Conservation (phyloP, 2,113 vertebrate genomes). For the Dolichotis patagonum region DNA sequence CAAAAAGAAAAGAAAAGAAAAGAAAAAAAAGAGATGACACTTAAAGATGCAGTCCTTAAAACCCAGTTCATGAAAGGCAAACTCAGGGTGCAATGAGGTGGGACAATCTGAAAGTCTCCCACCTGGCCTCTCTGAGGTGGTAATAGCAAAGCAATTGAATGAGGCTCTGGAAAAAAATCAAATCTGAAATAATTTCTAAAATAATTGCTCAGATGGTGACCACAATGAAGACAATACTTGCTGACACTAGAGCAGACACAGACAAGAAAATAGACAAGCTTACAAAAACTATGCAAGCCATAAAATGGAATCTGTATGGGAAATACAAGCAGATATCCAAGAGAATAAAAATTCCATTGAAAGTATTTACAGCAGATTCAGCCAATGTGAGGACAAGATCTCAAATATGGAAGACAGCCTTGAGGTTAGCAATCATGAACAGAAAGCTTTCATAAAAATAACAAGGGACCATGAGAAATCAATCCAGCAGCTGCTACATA, state of each 20-base stretch:
- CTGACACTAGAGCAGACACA: no score
- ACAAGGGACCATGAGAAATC: background rate
- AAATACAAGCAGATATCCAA: background rate
- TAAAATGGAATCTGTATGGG: no score
- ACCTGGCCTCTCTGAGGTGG: no score
- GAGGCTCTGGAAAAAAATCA: no score
- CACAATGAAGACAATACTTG: background rate
- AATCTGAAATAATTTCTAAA: background rate
- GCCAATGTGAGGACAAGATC: background rate
- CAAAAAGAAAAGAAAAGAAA: no score
- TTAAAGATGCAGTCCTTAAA: no score
- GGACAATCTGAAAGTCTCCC: no score
- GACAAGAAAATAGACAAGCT: background rate
- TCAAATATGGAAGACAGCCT: background rate
- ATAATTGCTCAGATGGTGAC: background rate
- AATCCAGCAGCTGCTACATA: background rate
- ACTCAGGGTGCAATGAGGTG: no score
- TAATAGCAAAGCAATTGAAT: no score
- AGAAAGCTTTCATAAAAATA: background rate
- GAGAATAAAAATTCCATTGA: background rate
- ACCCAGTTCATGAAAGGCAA: no score
- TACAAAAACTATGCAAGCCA: background rate
- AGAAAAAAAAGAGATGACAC: no score
- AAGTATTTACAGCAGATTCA: background rate
- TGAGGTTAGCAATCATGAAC: background rate